phyloP scores from a whole-genome alignment of 2,888 invertebrate genomes.

The Anticlea derivata region DNA sequence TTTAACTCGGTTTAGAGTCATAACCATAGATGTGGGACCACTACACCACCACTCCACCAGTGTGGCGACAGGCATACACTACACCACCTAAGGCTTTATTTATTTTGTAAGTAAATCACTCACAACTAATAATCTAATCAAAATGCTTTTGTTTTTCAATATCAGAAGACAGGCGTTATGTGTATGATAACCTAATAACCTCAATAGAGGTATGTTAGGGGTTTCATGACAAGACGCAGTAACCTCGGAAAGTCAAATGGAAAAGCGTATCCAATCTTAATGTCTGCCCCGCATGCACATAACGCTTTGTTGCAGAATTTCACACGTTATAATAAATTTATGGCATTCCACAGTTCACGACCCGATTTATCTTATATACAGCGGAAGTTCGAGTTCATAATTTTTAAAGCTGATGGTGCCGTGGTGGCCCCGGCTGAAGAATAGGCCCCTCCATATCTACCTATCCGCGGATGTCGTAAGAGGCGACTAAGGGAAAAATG shows the following conservation, averaged over 20 bases:
- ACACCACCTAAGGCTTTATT: too few species aligned
- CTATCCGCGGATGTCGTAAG: too few species aligned
- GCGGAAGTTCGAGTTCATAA: conserved; percentile 9
- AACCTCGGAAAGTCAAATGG: conserved; percentile 75
- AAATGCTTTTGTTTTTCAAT: conserved; percentile 44
- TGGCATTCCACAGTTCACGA: conserved; percentile 25
- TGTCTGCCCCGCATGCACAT: conserved; percentile 73
- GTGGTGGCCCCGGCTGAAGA: too few species aligned
- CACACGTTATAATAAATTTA: conserved; percentile 59
- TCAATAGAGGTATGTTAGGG: conserved; percentile 62
- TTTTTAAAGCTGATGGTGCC: not conserved
- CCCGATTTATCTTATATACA: conserved; percentile 20
- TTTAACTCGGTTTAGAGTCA: too few species aligned
- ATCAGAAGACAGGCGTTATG: conserved; percentile 47
- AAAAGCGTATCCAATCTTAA: conserved; percentile 78
- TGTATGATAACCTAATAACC: conserved; percentile 71
- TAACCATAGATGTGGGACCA: too few species aligned
- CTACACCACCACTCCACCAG: too few species aligned
- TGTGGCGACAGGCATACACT: too few species aligned
- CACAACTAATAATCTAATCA: not conserved
- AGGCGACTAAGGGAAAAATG: too few species aligned
- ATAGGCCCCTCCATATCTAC: too few species aligned
- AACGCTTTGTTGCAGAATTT: conserved; percentile 61
- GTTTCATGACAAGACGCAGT: conserved; percentile 80
- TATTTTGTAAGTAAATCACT: too few species aligned